phyloP scores from a whole-genome alignment of 2,888 invertebrate genomes.

The Drosophila pseudotakahashii region DNA sequence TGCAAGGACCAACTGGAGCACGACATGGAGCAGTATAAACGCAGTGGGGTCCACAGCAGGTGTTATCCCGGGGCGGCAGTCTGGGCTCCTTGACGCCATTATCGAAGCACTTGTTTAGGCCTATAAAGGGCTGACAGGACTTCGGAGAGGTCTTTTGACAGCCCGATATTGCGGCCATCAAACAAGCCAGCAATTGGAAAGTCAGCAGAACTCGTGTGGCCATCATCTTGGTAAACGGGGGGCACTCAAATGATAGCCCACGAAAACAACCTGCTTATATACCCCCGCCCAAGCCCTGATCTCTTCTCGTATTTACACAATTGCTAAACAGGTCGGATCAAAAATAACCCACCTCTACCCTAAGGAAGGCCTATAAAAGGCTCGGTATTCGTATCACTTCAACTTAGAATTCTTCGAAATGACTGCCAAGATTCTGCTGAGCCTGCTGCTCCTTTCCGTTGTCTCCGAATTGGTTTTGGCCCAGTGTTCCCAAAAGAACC shows the following conservation, averaged over 20 bases:
- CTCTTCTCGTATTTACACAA: neutral
- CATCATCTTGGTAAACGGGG: slow-evolving; percentile 3
- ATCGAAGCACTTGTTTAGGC: slow-evolving; percentile 7
- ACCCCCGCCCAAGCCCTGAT: neutral
- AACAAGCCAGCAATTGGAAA: neutral
- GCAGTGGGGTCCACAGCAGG: slow-evolving; percentile 33
- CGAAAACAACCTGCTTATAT: slow-evolving; percentile 25
- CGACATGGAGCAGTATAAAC: neutral
- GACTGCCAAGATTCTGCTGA: slow-evolving; percentile 13
- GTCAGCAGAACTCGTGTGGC: slow-evolving; percentile 6
- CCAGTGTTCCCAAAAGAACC: neutral
- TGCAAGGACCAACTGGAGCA: neutral
- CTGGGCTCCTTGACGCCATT: slow-evolving; percentile 1
- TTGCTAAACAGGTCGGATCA: neutral
- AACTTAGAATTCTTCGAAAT: slow-evolving; percentile 13
- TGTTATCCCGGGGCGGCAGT: slow-evolving; percentile 27
- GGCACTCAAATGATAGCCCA: neutral
- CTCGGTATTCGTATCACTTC: neutral
- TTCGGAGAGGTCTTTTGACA: neutral
- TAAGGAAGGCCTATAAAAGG: slow-evolving; percentile 27
- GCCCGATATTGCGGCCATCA: neutral
- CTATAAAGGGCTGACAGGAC: slow-evolving; percentile 1
- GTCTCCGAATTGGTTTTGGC: neutral
- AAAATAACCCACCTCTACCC: neutral
- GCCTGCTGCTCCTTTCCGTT: slow-evolving; percentile 13